Base-by-base conservation (phyloP, 2,888 invertebrate species). In the Zootermopsis nevadensis region DNA sequence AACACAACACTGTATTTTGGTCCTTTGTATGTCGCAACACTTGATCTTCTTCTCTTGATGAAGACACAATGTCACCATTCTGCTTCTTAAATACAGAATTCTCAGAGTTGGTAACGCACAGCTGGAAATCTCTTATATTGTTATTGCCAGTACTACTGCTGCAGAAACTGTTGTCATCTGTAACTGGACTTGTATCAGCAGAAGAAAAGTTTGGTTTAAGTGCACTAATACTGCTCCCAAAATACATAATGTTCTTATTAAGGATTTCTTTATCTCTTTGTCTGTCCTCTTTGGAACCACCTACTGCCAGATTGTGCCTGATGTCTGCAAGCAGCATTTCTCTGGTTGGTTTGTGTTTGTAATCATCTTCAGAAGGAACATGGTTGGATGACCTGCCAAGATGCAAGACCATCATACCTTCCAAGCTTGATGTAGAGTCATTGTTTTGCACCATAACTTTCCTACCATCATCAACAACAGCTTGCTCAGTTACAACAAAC, bases 101-200 rank as follows among this genome's bases (percentile, higher is more conserved):
- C 27, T 35, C 76, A 31, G 33, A 33, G 31, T n/a, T 77, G 55
- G 76, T 77, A 35, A 27, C 76, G 30, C 24, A 15, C 3, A 79
- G 19, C n/a, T 83, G 53, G 72, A 80, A 83, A 69, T 80, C 82
- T 33, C 53, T 74, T 33, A 84, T 66, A 60, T 84, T 84, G 48
- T 84, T 84, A 38, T 84, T 84, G 33, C 82, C 69, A 33, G 81
- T 38, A 79, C 35, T 79, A 33, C 60, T 76, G 27, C 80, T 83
- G 35, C 67, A 83, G 69, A 80, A 83, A 31, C 82, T 82, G 72
- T 82, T 82, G 53, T 84, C 82, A 55, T 82, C 84, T 15, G 74
- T 76, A n/a, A 81, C 35, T 19, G 77, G 84, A 42, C 82, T 82
- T 35, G 80, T 74, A 35, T 69, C 72, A 53, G 60, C 72, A 55